Evolutionary conservation across 2,888 invertebrate species (phyloP).

Genomic region (Mechanitis messenoides): DNA sequence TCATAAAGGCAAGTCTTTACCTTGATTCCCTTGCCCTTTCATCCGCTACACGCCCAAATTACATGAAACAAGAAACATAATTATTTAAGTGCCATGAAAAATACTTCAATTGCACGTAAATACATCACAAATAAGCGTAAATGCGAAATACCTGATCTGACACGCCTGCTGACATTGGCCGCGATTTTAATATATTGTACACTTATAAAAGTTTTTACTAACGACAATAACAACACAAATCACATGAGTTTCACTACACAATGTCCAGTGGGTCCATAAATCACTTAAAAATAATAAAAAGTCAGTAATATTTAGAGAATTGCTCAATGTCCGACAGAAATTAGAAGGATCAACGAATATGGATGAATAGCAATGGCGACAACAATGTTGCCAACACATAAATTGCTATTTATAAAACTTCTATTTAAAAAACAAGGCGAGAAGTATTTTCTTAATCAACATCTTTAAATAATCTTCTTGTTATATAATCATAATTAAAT

Average conservation of each 20-base stretch:
- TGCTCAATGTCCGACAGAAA: slow-evolving; percentile 52
- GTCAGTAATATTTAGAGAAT: slow-evolving; percentile 59
- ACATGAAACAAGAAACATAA: slow-evolving; percentile 77
- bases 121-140: slow-evolving; percentile 45
- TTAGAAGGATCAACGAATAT: slow-evolving; percentile 41
- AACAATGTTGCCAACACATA: slow-evolving; percentile 24
- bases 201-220: slow-evolving; percentile 65
- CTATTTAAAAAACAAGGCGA: not conserved
- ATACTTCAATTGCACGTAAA: slow-evolving; percentile 37
- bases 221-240: slow-evolving; percentile 65
- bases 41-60: slow-evolving; percentile 80
- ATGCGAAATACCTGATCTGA: slow-evolving; percentile 87
- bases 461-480: no score
- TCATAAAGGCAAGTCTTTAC: slow-evolving; percentile 73
- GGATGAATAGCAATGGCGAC: slow-evolving; percentile 59
- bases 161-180: slow-evolving; percentile 94
- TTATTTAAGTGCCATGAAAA: slow-evolving; percentile 40
- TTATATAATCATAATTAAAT: no score
- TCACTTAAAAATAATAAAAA: slow-evolving; percentile 56
- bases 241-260: slow-evolving; percentile 73
- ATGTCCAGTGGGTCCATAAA: slow-evolving; percentile 59
- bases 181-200: slow-evolving; percentile 77
- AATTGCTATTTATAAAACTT: not conserved
- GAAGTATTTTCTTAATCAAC: not conserved
- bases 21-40: slow-evolving; percentile 92